These are phyloP conservation scores for Eubucco bourcierii DNA, from an alignment of 2,113 vertebrate genomes.

Conservation along the genomic window DNA sequence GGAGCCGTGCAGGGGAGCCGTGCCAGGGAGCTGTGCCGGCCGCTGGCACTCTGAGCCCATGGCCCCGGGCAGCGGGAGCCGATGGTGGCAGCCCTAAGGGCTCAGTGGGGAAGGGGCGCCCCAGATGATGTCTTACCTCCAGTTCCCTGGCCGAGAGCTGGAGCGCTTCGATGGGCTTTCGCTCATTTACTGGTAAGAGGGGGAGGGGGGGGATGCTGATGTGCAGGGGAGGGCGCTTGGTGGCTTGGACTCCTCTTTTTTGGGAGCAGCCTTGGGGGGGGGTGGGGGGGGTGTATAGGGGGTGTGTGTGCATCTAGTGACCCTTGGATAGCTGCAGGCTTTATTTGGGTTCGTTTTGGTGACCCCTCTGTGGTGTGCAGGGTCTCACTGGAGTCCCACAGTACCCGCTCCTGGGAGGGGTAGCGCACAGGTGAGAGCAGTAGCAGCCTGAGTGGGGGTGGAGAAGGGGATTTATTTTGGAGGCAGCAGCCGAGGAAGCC, in stretches of 20 bases:
- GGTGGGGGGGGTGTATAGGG: too few species aligned
- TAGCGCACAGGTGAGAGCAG: rapidly evolving
- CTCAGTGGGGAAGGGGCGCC: rapidly evolving
- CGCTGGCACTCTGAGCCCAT: not conserved
- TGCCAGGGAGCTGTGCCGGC: not conserved
- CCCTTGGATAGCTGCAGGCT: rapidly evolving
- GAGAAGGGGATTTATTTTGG: not conserved
- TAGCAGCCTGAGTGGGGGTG: rapidly evolving
- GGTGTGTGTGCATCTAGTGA: rapidly evolving
- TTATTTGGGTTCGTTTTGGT: not conserved
- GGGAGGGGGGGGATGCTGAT: not conserved
- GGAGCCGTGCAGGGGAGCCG: not conserved
- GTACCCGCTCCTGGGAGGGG: not conserved
- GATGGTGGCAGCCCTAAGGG: not conserved
- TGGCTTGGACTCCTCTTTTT: rapidly evolving
- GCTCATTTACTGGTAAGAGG: slow-evolving; percentile 86
- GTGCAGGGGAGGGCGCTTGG: rapidly evolving
- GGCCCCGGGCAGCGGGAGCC: not conserved
- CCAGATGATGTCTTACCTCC: slow-evolving; percentile 79
- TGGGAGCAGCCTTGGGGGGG: rapidly evolving
- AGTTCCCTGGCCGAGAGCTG: slow-evolving; percentile 72
- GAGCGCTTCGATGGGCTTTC: slow-evolving; percentile 87
- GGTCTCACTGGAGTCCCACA: rapidly evolving
- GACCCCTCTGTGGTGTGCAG: rapidly evolving
- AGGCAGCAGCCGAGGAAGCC: not conserved